Evolutionary conservation across 2,113 vertebrate genomes (phyloP).

Genomic region (Ameiurus melas): DNA sequence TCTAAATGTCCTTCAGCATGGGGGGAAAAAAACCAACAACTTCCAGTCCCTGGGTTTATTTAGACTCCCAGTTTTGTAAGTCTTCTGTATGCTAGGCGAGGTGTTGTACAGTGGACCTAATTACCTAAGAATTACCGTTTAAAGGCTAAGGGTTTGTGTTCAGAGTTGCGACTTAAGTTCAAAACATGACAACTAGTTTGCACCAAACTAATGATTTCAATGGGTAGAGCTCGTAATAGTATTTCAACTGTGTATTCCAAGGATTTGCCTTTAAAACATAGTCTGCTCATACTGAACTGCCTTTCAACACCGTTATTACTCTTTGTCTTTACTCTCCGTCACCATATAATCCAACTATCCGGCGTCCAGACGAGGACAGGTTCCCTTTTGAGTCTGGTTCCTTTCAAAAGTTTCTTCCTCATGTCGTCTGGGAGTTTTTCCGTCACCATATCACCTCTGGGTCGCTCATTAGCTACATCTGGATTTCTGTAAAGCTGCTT

Average conservation of each 20-base stretch:
- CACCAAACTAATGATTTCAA: not conserved
- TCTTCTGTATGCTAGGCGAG: not conserved
- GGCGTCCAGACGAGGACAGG: too few relatives aligned
- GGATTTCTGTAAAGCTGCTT: not conserved
- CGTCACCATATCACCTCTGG: not conserved
- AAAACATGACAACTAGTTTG: not conserved
- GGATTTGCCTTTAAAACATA: not conserved
- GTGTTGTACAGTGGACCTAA: not conserved
- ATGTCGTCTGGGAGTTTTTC: not conserved
- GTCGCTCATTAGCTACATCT: not conserved
- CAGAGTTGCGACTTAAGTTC: not conserved
- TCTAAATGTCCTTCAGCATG: slow-evolving; percentile 24
- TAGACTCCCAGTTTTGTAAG: not conserved
- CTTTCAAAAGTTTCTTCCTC: not conserved
- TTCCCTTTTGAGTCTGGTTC: not conserved
- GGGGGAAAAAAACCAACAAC: slow-evolving; percentile 6
- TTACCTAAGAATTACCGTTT: not conserved
- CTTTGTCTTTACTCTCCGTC: not conserved
- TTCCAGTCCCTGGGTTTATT: slow-evolving; percentile 15
- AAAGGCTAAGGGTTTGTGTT: not conserved
- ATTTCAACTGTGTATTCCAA: not conserved
- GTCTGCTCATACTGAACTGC: not conserved
- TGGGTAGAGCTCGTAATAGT: not conserved
- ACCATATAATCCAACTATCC: not conserved
- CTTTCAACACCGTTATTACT: not conserved